Conservation (phyloP, 1,140 invertebrate species). For the Drosophila pseudoobscura region DNA sequence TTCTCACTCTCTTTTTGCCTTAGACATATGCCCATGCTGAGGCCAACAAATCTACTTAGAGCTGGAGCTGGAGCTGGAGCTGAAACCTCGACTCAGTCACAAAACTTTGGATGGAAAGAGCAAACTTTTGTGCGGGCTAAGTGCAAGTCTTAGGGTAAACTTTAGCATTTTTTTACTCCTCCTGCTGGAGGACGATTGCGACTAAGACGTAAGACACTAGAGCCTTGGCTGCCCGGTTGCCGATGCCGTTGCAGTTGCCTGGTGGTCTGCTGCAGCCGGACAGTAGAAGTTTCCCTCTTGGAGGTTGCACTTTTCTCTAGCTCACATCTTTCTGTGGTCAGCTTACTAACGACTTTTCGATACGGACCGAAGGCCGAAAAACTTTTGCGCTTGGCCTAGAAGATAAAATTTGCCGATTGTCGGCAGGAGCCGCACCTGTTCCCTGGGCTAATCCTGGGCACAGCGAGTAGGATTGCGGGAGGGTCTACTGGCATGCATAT, state of each 20-base stretch:
- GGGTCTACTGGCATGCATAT: conserved; percentile 56
- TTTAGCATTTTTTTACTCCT: conserved; percentile 60
- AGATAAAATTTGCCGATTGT: conserved; percentile 72
- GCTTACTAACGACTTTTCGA: conserved; percentile 79
- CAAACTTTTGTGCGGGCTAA: conserved; percentile 65
- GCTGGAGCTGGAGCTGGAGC: conserved; percentile 2
- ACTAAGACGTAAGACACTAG: conserved; percentile 46
- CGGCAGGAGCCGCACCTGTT: conserved; percentile 39
- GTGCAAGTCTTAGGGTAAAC: conserved; percentile 67
- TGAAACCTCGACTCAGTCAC: conserved; percentile 45
- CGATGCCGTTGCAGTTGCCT: conserved; percentile 7
- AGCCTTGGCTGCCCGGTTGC: conserved; percentile 18
- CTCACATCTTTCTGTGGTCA: conserved; percentile 68
- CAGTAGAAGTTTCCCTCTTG: conserved; percentile 24
- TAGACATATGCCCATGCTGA: conserved; percentile 60
- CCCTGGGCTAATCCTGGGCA: conserved; percentile 37
- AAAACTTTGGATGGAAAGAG: conserved; percentile 43
- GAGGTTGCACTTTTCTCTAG: conserved; percentile 21
- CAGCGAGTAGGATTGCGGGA: too few relatives aligned
- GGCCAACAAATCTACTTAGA: conserved; percentile 68
- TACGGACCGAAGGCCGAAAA: conserved; percentile 57
- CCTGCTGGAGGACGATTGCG: conserved; percentile 37
- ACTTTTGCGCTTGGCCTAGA: conserved; percentile 60
- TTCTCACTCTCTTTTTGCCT: background rate
- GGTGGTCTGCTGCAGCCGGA: too few relatives aligned